phyloP scores from a whole-genome alignment of 1,140 invertebrate species.

The Orchesella cincta region DNA sequence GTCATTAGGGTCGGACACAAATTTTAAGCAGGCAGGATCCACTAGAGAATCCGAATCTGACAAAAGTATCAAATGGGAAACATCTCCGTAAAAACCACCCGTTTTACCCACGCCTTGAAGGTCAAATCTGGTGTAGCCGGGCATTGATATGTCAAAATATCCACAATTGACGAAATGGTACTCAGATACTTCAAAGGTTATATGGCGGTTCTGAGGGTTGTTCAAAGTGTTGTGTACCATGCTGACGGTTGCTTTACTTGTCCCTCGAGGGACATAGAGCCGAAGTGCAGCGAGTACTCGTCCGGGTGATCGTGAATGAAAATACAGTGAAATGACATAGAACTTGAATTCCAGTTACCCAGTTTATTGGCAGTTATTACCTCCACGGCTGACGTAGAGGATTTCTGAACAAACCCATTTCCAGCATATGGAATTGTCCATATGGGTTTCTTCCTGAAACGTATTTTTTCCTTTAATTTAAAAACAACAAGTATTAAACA shows the following conservation, averaged over 20 bases:
- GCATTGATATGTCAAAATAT: constrained; percentile 18
- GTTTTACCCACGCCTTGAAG: constrained; percentile 34
- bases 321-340: constrained; percentile 29
- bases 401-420: constrained; percentile 42
- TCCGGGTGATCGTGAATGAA: constrained; percentile 18
- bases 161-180: constrained; percentile 37
- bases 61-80: constrained; percentile 2
- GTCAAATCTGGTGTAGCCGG: constrained; percentile 40
- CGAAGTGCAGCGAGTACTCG: constrained; percentile 17
- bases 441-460: too few relatives aligned
- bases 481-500: too few relatives aligned
- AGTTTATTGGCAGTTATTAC: constrained; percentile 33
- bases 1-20: constrained; percentile 29
- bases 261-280: constrained; percentile 23
- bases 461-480: too few relatives aligned
- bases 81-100: constrained; percentile 37
- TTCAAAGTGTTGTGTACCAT: background rate
- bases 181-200: background rate
- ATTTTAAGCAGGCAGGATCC: constrained; percentile 25
- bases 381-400: background rate
- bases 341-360: constrained; percentile 33
- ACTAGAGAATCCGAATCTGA: background rate
- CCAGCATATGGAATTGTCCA: constrained; percentile 36
- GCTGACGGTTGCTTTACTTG: background rate
- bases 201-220: too few relatives aligned